Percentiles rank a stretch among this genome's conserved stretches.
phyloP scores from a whole-genome alignment of 2,113 vertebrate species.

The Morone saxatilis region DNA sequence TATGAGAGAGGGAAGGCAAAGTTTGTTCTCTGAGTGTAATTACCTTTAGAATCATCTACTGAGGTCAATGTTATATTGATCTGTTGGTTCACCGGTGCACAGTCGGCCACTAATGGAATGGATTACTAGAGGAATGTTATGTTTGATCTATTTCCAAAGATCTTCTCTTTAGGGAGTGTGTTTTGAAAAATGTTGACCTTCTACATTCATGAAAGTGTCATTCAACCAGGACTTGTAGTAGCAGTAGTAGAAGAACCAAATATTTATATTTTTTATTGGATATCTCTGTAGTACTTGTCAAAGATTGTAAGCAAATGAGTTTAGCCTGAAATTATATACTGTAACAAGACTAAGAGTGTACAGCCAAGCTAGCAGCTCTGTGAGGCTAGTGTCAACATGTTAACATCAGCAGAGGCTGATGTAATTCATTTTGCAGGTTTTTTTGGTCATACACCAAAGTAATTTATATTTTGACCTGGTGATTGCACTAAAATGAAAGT shows the following conservation, averaged over 20 bases:
- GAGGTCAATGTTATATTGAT: constrained; percentile 63
- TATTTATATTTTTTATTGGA: constrained; percentile 27
- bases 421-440: neutral
- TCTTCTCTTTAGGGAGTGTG: constrained; percentile 30
- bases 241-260: neutral
- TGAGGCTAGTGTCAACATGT: neutral
- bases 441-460: neutral
- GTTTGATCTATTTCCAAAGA: constrained; percentile 50
- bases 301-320: neutral
- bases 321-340: neutral
- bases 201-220: constrained; percentile 3
- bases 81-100: constrained; percentile 37
- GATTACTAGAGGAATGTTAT: constrained; percentile 63
- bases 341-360: neutral
- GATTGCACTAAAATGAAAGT: neutral
- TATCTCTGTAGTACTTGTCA: neutral
- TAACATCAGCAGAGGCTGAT: neutral
- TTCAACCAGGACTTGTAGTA: neutral
- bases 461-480: neutral
- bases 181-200: constrained; percentile 45
- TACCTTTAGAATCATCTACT: constrained; percentile 34
- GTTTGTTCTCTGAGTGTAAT: constrained; percentile 56
- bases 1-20: constrained; percentile 28
- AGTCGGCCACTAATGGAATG: constrained; percentile 47
- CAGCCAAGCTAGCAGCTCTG: neutral